Evolutionary conservation across 1,140 invertebrate species (phyloP).

Genomic region (Atta colombica): DNA sequence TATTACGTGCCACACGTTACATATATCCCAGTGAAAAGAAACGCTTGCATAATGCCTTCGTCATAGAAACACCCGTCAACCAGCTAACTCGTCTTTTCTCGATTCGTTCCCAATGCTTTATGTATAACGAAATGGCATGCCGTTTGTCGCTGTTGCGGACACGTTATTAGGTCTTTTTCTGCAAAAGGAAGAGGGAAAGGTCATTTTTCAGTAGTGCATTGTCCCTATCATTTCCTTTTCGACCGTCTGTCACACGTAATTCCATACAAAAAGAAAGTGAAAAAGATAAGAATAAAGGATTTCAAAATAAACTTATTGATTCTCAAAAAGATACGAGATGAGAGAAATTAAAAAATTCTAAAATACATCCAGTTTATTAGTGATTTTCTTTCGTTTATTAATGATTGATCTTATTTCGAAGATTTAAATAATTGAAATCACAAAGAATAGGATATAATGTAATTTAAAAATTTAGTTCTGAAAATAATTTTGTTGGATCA

Average conservation of each 20-base stretch:
- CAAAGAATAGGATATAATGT: background rate
- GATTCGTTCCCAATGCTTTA: conserved; percentile 34
- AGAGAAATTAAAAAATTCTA: background rate
- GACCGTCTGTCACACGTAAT: background rate
- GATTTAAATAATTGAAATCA: background rate
- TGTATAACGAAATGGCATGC: conserved; percentile 29
- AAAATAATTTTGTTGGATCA: too few species aligned
- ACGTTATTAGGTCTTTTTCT: conserved; percentile 46
- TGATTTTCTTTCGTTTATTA: too few species aligned
- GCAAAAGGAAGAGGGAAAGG: conserved; percentile 4
- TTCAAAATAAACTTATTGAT: conserved; percentile 24
- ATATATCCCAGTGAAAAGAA: conserved; percentile 11
- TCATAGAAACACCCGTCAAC: conserved; percentile 33
- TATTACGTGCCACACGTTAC: background rate
- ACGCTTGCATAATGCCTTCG: conserved; percentile 35
- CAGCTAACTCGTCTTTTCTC: conserved; percentile 32
- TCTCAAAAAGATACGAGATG: background rate
- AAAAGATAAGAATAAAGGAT: conserved; percentile 15
- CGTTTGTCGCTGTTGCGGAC: conserved; percentile 44
- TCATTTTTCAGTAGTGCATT: conserved; percentile 44
- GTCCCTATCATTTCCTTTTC: conserved; percentile 17
- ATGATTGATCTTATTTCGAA: background rate
- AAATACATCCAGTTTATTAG: background rate
- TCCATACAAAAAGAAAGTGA: background rate
- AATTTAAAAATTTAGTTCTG: background rate